Evolutionary conservation across 2,113 vertebrate genomes (phyloP), one percentile per base, ranked within the genome.

Genomic region (Thalassoma bifasciatum): DNA sequence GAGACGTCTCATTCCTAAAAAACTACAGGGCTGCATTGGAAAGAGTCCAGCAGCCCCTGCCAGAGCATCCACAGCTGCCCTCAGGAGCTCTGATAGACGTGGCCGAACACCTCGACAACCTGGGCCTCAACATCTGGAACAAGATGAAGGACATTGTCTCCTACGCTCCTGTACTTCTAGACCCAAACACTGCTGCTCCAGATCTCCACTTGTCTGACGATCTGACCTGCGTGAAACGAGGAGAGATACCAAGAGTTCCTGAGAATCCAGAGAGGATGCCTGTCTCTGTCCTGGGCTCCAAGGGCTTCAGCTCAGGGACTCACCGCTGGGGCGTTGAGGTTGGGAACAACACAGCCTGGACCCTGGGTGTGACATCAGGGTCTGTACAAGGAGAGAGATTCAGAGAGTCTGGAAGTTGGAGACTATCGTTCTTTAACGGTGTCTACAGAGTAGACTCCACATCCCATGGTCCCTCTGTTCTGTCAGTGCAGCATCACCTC

Each of bases 231-330:
- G 44, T 71, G 34, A 44, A 23, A 44, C 7, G 0, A 8, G 54
- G 36, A 26, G 0, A 9, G 13, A 24, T 0, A 40, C 44, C 21
- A 42, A 24, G 22, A 26, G 38, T 30, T 16, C 61, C 62, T 7
- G 4, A 23, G 1, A 74, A 74, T 1, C 61, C 52, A n/a, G 40
- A 65, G 42, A 75, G 62, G 22, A 36, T 0, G 0, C 0, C 2
- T 1, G 1, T 0, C 23, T 11, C 10, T 26, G 58, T 62, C 4
- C 59, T 54, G n/a, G 70, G 70, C 59, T 72, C 37, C 13, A n/a
- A 72, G 24, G 68, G 57, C 16, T 72, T 72, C 12, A 1, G n/a
- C 9, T 71, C 57, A 2, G 68, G 68, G 47, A 59, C 11, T 52
- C 57, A 71, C 46, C 52, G 44, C 44, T 47, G 44, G 44, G 17